Percentiles rank a stretch among this genome's conserved stretches.
These are phyloP conservation scores for Esox masquinongy DNA, from an alignment of 2,797 vertebrate genomes.

Conservation along the genomic window DNA sequence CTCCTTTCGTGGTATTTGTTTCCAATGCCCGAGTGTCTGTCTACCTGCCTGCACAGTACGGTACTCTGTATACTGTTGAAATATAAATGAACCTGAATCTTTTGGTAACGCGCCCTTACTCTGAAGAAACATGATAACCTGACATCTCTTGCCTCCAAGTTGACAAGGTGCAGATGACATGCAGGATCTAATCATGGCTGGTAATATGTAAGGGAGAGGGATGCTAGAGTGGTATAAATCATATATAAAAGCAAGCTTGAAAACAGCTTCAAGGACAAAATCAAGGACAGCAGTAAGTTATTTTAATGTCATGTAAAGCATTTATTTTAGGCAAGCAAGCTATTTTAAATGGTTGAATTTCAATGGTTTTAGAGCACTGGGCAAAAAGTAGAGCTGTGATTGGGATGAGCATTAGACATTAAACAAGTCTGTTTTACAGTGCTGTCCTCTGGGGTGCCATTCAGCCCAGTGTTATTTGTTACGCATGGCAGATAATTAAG, in stretches of 20 bases:
- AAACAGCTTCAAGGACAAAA: constrained; percentile 23
- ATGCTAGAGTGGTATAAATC: constrained; percentile 6
- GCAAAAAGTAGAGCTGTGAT: not conserved
- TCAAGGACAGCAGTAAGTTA: constrained; percentile 14
- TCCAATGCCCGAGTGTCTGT: not conserved
- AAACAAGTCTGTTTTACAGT: constrained; percentile 25
- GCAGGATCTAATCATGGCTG: constrained; percentile 24
- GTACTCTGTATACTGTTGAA: constrained; percentile 5
- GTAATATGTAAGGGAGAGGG: constrained; percentile 1
- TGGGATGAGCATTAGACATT: constrained; percentile 22
- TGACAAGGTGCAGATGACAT: constrained; percentile 14
- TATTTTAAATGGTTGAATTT: constrained; percentile 33
- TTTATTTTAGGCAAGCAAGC: constrained; percentile 25
- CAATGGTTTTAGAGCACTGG: constrained; percentile 4
- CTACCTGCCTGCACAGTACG: not conserved
- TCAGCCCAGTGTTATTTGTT: constrained; percentile 25
- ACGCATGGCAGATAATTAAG: constrained; percentile 10
- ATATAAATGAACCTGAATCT: constrained; percentile 15
- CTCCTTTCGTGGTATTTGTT: constrained; percentile 10
- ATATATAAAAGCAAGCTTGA: constrained; percentile 9
- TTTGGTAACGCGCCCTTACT: constrained; percentile 24
- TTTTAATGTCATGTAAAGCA: constrained; percentile 25
- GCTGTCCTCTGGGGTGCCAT: constrained; percentile 27
- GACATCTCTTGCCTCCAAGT: constrained; percentile 17
- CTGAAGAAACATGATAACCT: constrained; percentile 21